A percentile compares a stretch with the other conserved stretches of the same genome.
Conservation (phyloP, 2,113 vertebrate genomes). For the Corydoras maculifer region DNA sequence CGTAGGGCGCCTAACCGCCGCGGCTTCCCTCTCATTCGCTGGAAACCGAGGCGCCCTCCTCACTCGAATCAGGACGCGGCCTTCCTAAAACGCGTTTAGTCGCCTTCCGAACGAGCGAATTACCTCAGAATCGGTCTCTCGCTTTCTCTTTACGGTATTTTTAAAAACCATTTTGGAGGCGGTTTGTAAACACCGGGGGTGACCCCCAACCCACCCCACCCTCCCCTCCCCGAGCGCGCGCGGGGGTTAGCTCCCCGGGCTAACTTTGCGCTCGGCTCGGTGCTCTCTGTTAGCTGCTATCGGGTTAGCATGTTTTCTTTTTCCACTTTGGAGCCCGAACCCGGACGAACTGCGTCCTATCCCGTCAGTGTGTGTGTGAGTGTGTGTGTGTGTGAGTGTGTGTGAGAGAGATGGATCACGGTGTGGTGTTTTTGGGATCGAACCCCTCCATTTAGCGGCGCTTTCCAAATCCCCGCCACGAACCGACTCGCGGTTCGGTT, state of each 20-base stretch:
- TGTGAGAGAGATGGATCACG: no score
- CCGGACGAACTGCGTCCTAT: neutral
- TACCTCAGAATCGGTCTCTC: neutral
- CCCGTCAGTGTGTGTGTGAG: neutral
- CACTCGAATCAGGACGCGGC: neutral
- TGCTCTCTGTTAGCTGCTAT: constrained; percentile 37
- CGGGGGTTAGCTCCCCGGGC: constrained; percentile 30
- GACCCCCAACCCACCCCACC: no score
- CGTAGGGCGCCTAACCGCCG: neutral
- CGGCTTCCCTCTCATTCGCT: neutral
- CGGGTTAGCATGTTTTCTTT: constrained; percentile 28
- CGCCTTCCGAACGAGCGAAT: neutral
- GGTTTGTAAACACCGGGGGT: neutral
- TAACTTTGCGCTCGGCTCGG: constrained; percentile 31
- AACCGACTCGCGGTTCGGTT: no score
- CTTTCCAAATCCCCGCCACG: no score
- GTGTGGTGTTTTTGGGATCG: neutral
- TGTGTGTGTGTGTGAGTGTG: neutral
- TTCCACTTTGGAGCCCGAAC: neutral
- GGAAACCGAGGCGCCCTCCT: neutral
- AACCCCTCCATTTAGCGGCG: neutral
- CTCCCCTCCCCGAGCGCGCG: no score
- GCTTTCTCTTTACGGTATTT: no score
- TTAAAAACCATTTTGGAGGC: neutral
- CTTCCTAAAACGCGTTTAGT: neutral